Conservation (phyloP, 2,888 invertebrate species). For the Nemapogon koenigi region DNA sequence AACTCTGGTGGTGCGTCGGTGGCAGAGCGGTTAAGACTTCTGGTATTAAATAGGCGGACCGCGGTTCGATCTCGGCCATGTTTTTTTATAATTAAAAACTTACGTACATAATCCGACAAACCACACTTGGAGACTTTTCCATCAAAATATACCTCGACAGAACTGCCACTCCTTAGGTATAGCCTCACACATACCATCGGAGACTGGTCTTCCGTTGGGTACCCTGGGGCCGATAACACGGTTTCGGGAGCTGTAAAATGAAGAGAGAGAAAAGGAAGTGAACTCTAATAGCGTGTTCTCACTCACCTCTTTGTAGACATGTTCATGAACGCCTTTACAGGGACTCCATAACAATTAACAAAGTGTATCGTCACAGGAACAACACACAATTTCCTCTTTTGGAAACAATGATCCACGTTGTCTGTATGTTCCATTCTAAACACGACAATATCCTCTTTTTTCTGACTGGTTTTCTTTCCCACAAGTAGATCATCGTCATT, state of each 20-base stretch:
- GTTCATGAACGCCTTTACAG: conserved; percentile 67
- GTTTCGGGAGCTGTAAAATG: no score
- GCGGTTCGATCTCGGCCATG: no score
- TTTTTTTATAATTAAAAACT: no score
- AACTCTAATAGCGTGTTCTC: neutral
- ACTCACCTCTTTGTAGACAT: conserved; percentile 67
- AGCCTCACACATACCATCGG: no score
- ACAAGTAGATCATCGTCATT: conserved; percentile 26
- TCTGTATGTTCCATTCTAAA: conserved; percentile 66
- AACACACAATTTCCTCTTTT: conserved; percentile 64
- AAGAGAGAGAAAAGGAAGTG: neutral
- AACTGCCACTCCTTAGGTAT: no score
- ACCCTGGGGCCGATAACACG: no score
- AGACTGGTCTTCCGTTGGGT: neutral
- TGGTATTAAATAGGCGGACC: no score
- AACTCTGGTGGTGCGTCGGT: no score
- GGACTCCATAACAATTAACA: conserved; percentile 69
- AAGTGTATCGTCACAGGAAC: conserved; percentile 72
- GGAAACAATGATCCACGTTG: conserved; percentile 69
- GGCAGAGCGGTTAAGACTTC: no score
- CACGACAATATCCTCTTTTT: conserved; percentile 57
- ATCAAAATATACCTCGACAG: no score
- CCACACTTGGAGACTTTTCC: no score
- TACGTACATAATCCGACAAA: no score
- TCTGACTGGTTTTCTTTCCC: conserved; percentile 27